phyloP scores from a whole-genome alignment of 1,140 invertebrate genomes.

The Ceratina australensis region DNA sequence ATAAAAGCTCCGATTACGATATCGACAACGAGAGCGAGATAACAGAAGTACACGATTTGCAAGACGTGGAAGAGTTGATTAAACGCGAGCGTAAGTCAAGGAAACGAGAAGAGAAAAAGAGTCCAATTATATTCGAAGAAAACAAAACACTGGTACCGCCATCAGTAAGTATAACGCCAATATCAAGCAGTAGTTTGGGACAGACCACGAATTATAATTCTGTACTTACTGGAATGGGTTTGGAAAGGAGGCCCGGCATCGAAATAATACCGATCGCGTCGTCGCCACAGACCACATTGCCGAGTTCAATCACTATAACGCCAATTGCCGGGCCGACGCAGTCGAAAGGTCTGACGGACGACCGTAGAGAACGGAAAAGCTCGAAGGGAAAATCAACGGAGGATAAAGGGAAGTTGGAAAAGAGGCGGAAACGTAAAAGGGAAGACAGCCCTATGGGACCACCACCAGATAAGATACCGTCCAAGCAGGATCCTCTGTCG shows the following conservation, averaged over 20 bases:
- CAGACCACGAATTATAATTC: slow-evolving; percentile 82
- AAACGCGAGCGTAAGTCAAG: slow-evolving; percentile 77
- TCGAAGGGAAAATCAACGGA: slow-evolving; percentile 80
- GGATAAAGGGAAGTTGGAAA: slow-evolving; percentile 85
- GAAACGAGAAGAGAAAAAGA: slow-evolving; percentile 77
- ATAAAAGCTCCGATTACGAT: slow-evolving; percentile 82
- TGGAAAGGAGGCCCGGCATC: slow-evolving; percentile 87
- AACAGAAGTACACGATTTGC: slow-evolving; percentile 79
- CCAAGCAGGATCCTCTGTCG: slow-evolving; percentile 82
- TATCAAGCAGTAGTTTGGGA: slow-evolving; percentile 76
- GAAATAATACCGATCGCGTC: slow-evolving; percentile 89
- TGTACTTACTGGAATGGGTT: slow-evolving; percentile 82
- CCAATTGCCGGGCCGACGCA: slow-evolving; percentile 84
- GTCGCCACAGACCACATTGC: slow-evolving; percentile 82
- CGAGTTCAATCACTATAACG: slow-evolving; percentile 91
- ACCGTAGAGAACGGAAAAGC: slow-evolving; percentile 84
- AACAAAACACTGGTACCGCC: slow-evolving; percentile 84
- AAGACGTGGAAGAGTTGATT: slow-evolving; percentile 82
- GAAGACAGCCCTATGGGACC: slow-evolving; percentile 91
- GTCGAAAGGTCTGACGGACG: slow-evolving; percentile 77
- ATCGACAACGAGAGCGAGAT: slow-evolving; percentile 80
- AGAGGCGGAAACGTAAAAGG: slow-evolving; percentile 88
- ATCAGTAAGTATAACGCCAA: slow-evolving; percentile 89
- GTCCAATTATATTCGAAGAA: slow-evolving; percentile 80
- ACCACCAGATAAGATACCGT: slow-evolving; percentile 89